Evolutionary conservation across 1,140 invertebrate genomes (phyloP).

Genomic region (Trissolcus basalis): DNA sequence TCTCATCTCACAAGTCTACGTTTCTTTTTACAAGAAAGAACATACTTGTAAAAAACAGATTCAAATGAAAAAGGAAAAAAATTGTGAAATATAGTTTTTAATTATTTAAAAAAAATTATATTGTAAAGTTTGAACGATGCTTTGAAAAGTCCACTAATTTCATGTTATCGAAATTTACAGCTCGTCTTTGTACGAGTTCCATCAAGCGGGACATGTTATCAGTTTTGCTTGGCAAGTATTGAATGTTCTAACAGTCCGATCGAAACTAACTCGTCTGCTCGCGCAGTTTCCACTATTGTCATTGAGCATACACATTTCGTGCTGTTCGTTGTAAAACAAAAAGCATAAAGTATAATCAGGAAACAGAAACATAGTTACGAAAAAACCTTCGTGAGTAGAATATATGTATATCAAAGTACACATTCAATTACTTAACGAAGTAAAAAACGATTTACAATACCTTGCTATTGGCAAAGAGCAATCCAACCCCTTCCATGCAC

Average conservation of each 20-base stretch:
- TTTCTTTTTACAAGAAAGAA: too few species aligned
- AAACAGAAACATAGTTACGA: conserved; percentile 30
- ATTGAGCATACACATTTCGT: conserved; percentile 35
- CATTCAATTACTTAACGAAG: conserved; percentile 48
- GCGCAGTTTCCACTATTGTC: conserved; percentile 15
- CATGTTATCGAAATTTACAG: conserved; percentile 16
- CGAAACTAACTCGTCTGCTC: too few species aligned
- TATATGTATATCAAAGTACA: conserved; percentile 49
- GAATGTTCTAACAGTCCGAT: too few species aligned
- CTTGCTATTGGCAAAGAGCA: conserved; percentile 99
- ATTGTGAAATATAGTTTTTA: too few species aligned
- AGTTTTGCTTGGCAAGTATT: conserved; percentile 17
- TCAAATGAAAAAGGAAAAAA: too few species aligned
- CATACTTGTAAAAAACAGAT: too few species aligned
- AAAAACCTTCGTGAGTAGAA: conserved; percentile 39
- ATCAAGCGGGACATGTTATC: not conserved
- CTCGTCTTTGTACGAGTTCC: conserved; percentile 1
- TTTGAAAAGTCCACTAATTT: too few species aligned
- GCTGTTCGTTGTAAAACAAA: conserved; percentile 11
- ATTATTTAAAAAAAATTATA: too few species aligned
- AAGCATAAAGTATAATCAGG: conserved; percentile 36
- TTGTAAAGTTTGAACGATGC: too few species aligned
- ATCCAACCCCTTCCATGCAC: conserved; percentile 98
- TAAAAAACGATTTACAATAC: conserved; percentile 77
- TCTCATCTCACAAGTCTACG: too few species aligned